Base-by-base conservation (phyloP, 23 tunicate genomes). In the Styela plicata region DNA sequence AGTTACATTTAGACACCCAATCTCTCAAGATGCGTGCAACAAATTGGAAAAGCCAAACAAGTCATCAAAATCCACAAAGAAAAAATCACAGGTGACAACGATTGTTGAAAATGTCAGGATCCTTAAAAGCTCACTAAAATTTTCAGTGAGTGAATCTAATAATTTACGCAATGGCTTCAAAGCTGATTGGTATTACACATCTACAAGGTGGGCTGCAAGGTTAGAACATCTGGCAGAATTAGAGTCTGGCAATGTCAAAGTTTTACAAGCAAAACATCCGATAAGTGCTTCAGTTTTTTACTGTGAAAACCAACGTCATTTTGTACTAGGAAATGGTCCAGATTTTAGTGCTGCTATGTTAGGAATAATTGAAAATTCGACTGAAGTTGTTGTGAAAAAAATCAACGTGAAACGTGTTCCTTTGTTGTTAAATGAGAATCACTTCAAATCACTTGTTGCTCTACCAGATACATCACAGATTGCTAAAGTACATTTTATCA, bases 241-340 rank as follows among this genome's bases (percentile, higher is more conserved):
- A 36, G 82, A 75, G 24, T 19, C 52, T 2, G 83, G 80, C 2
- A 34, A 13, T 31, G 31, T 93, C 22, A 88, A 86, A 34, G 34
- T 68, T 2, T 3, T 91, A 10, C 74, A 69, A 22, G 79, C 83
- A 84, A 65, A 22, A 2, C 27, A 3, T 28, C 64, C 24, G 2
- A 70, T 34, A 2, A 82, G 64, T 21, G 28, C 26, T 17, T 62
- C 32, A 2, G 86, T 80, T 30, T 77, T 24, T 71, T 82, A 82
- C 64, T 93, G 88, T 64, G 90, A 85, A 33, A 86, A 85, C 21
- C 87, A 93, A 77, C 65, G 70, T 7, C 93, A 88, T 74, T 63
- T 88, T 17, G 52, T 71, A 70, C 70, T 93, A 10, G 98, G 98
- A 1, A 23, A 84, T 16, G 98, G 98, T 31, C 97, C 97, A 31